phyloP scores from a whole-genome alignment of 2,797 vertebrate genomes.

The Lagocephalus sceleratus region DNA sequence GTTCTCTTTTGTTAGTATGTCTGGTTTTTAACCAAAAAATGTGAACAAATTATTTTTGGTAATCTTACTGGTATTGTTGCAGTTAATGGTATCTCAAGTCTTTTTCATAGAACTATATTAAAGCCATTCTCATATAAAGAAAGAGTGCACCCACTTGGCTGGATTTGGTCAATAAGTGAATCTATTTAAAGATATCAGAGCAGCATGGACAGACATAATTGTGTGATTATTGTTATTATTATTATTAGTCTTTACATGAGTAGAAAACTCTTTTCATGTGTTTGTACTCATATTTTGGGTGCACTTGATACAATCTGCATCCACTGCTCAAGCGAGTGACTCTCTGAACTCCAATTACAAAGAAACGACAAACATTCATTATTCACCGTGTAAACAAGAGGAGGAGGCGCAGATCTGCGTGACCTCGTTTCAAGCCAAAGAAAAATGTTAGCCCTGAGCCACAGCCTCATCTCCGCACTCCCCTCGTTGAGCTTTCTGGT shows the following conservation, averaged over 20 bases:
- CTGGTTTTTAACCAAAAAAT: too few species aligned
- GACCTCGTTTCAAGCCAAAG: constrained; percentile 11
- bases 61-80: too few species aligned
- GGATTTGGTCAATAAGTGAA: constrained; percentile 1
- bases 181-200: constrained; percentile 1
- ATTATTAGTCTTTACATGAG: background rate
- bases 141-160: background rate
- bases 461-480: background rate
- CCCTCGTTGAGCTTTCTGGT: background rate
- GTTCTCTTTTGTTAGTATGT: too few species aligned
- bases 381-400: constrained; percentile 32
- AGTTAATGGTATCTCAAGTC: too few species aligned
- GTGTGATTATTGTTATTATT: background rate
- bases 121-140: too few species aligned
- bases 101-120: too few species aligned
- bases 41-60: too few species aligned
- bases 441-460: background rate
- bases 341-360: constrained; percentile 35
- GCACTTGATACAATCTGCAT: constrained; percentile 6
- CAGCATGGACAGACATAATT: background rate
- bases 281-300: background rate
- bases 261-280: background rate
- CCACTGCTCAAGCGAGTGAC: constrained; percentile 20
- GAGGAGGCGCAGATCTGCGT: constrained; percentile 6
- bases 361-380: constrained; percentile 35